Evolutionary conservation across 2,797 vertebrate species (phyloP).

Genomic region (Galaxias olidus): DNA sequence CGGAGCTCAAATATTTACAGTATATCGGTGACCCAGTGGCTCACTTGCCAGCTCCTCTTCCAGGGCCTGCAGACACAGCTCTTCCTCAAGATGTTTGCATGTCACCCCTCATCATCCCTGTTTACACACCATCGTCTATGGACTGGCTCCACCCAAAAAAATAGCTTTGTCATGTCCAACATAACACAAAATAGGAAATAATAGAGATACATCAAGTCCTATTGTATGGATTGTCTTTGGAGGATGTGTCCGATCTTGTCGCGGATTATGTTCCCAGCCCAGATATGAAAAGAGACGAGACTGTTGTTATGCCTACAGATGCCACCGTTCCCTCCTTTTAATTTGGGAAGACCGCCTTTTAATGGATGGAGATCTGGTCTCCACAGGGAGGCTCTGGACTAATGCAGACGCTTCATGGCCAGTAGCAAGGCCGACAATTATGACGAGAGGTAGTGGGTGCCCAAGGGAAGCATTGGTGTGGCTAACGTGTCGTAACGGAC

Average conservation of each 20-base stretch:
- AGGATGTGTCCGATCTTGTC: constrained; percentile 34
- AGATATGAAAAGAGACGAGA: constrained; percentile 33
- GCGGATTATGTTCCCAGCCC: constrained; percentile 42
- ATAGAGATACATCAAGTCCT: constrained; percentile 41
- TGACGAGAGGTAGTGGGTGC: constrained; percentile 25
- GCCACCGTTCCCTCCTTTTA: constrained; percentile 26
- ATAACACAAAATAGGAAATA: constrained; percentile 27
- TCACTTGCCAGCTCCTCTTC: too few relatives aligned
- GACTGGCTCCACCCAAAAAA: constrained; percentile 43
- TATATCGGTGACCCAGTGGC: too few relatives aligned
- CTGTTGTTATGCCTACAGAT: constrained; percentile 28
- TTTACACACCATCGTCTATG: constrained; percentile 45
- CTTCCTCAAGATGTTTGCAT: constrained; percentile 31
- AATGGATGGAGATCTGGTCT: neutral
- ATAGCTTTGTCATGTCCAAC: constrained; percentile 53
- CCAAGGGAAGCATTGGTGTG: constrained; percentile 29
- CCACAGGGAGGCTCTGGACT: neutral
- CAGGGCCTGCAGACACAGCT: constrained; percentile 33
- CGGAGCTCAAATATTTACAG: too few relatives aligned
- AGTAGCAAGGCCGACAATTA: constrained; percentile 21
- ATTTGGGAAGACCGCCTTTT: constrained; percentile 25
- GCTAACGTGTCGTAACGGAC: constrained; percentile 33
- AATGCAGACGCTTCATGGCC: neutral
- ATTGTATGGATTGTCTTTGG: constrained; percentile 45
- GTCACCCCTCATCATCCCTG: constrained; percentile 16